These are phyloP conservation scores for Ictalurus furcatus DNA, from an alignment of 2,113 vertebrate genomes.

Conservation along the genomic window DNA sequence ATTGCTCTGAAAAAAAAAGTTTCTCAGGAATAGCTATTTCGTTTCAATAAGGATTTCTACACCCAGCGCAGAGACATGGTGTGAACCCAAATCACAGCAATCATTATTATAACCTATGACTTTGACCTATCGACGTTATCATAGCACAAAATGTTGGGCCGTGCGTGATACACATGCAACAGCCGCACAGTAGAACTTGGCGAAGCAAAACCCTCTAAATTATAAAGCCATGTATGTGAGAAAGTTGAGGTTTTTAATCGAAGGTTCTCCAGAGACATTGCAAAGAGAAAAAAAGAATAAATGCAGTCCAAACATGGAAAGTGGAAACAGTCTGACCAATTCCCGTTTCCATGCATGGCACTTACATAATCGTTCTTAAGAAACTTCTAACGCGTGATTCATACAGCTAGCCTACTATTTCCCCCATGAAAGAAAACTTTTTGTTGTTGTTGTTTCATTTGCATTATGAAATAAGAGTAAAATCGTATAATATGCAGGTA, in stretches of 20 bases:
- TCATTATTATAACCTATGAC: too few species aligned
- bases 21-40: not conserved
- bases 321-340: too few species aligned
- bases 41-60: not conserved
- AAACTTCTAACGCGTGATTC: not conserved
- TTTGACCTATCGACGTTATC: not conserved
- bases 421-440: not conserved
- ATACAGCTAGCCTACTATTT: not conserved
- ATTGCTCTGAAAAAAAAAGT: not conserved
- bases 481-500: not conserved
- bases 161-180: not conserved
- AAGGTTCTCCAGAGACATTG: not conserved
- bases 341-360: not conserved
- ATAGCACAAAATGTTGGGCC: not conserved
- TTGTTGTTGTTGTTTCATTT: not conserved
- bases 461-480: not conserved
- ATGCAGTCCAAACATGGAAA: too few species aligned
- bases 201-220: not conserved
- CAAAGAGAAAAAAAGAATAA: not conserved
- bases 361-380: constrained; percentile 32
- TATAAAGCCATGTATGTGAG: not conserved
- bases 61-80: too few species aligned
- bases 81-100: too few species aligned
- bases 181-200: not conserved
- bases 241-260: not conserved